phyloP scores from a whole-genome alignment of 2,113 vertebrate species.

The Xiphophorus hellerii region DNA sequence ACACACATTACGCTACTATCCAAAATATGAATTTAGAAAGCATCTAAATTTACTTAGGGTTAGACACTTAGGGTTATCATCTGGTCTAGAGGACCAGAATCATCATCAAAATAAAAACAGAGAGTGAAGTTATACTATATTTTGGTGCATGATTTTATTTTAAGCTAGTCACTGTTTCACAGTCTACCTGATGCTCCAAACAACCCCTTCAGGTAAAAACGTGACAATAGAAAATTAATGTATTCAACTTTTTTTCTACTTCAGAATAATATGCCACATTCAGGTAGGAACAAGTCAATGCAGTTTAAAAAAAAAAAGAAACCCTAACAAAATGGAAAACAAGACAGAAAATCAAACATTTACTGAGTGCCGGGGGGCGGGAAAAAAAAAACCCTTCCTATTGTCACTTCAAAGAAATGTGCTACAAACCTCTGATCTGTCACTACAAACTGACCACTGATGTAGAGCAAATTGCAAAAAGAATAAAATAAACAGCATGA shows the following conservation, averaged over 20 bases:
- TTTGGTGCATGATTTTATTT: not conserved
- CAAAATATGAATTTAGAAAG: no score
- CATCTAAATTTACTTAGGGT: no score
- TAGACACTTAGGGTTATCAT: no score
- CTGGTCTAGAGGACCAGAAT: no score
- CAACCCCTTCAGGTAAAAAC: not conserved
- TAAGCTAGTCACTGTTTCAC: not conserved
- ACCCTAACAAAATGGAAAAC: not conserved
- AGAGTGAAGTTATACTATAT: no score
- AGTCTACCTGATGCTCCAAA: not conserved
- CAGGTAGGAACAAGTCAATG: no score
- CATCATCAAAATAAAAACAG: no score
- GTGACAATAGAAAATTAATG: no score
- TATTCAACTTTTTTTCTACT: no score
- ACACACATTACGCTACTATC: no score
- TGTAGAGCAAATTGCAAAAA: conserved; percentile 22
- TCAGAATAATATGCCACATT: no score
- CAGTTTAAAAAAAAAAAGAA: no score
- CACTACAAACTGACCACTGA: conserved; percentile 29
- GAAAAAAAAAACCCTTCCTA: not conserved
- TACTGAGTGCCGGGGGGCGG: not conserved
- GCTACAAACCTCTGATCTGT: conserved; percentile 53
- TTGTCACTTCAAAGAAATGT: conserved; percentile 41
- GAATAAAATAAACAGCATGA: conserved; percentile 42
- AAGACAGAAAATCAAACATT: conserved; percentile 12